Base-by-base conservation (phyloP, 1,140 invertebrate species). In the Parasteatoda tepidariorum region DNA sequence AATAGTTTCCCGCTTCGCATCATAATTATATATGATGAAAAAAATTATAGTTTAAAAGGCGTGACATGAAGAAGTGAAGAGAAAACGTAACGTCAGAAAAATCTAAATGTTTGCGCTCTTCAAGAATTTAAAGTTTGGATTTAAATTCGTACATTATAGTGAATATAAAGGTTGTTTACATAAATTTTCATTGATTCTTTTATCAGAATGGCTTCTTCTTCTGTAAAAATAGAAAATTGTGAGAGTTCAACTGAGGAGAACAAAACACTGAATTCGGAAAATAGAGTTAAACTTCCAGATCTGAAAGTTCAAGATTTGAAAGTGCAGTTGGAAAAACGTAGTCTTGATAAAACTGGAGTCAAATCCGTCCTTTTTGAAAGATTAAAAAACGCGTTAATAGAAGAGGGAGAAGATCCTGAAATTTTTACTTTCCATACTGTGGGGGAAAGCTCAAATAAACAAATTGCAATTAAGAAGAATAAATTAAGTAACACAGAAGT, bases 291-390 rank as follows among this genome's bases (percentile, higher is more conserved):
- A 90, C 89, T 98, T 33, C 90, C 90, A 57, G 96, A 98, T 86
- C 90, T 98, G 73, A 92, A 95, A 85, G 96, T 98, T 71, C 93
- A 95, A 87, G 97, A 98, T 90, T 91, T 98, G 28, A 93, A 93
- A 87, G 91, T 91, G 28, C 95, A 98, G 88, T 89, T 98, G 66
- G 97, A 97, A 88, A 96, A 95, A 88, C 92, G 96, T 84, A 93
- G 94, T 84, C 89, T 98, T 34, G 96, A 98, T 88, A 96, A 94
- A 88, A 93, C 92, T 84, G 97, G 97, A 55, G 93, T 96, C 48
- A 98, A 98, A 89, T 93, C 94, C 62, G 93, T 93, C 68, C 91
- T 98, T n/a, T 90, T 96, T 26, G 95, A 98, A 84, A 92, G 96
- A 79, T 57, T 84, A 13, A 57, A 54, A 6, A 88, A 96, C 94